phyloP scores from a whole-genome alignment of 2,888 invertebrate species.

The Drosophila greeni region DNA sequence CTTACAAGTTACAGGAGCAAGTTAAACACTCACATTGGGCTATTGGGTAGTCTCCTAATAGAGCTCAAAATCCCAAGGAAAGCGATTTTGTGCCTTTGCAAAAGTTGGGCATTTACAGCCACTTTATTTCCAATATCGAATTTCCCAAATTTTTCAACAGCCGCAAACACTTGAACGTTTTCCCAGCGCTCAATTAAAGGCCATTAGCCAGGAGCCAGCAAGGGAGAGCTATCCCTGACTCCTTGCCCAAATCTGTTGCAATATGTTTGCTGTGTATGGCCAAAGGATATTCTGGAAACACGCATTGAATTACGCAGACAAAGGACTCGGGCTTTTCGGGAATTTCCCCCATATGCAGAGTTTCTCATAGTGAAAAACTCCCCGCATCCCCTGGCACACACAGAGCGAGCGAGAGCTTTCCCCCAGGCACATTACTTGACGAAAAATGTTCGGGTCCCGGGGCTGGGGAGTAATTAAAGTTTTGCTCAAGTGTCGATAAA shows the following conservation, averaged over 20 bases:
- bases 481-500: constrained; percentile 74
- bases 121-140: constrained; percentile 69
- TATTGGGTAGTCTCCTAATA: constrained; percentile 44
- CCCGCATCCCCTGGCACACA: neutral
- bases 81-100: constrained; percentile 23
- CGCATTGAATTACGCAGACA: constrained; percentile 67
- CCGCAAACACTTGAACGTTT: constrained; percentile 72
- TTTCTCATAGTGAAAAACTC: constrained; percentile 52
- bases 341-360: constrained; percentile 56
- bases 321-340: constrained; percentile 50
- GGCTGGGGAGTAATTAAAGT: constrained; percentile 70
- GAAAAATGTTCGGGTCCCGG: constrained; percentile 38
- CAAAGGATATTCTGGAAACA: constrained; percentile 63
- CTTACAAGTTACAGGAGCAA: constrained; percentile 10
- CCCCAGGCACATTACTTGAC: constrained; percentile 43
- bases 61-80: constrained; percentile 13
- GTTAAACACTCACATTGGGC: constrained; percentile 39
- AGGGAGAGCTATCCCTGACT: constrained; percentile 4
- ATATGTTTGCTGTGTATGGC: constrained; percentile 53
- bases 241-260: constrained; percentile 11
- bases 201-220: constrained; percentile 57
- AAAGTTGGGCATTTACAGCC: constrained; percentile 41
- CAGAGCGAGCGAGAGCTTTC: neutral
- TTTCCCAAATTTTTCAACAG: constrained; percentile 62
- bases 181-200: constrained; percentile 73